Base-by-base conservation (phyloP, 2,113 vertebrate species). In the Periophthalmodon schlosseri region DNA sequence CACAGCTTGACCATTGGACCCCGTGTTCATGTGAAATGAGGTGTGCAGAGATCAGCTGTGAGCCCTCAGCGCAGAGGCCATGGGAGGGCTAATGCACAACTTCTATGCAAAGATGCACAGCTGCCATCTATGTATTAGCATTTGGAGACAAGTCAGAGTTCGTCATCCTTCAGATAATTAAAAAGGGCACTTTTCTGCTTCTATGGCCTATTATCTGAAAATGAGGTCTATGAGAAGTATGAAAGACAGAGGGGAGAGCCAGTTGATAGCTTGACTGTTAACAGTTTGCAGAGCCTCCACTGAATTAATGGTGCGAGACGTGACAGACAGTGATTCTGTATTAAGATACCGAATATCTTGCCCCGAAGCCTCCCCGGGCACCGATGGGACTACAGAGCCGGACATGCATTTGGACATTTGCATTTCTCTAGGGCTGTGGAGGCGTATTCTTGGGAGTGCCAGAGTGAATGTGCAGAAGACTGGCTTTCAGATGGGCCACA, bases 31-130 rank as follows among this genome's bases (percentile, higher is more conserved):
- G 60, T 87, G 74, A 90, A 89, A 91, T 88, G 87, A 87, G 78
- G 86, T 91, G 86, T 88, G 80, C 81, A 86, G 69, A 80, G 86
- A 90, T 89, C 88, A 85, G 80, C 88, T 87, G 82, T 82, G 76
- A 88, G 77, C 84, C 83, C 78, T 82, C 77, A 81, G 73, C 82
- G 71, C 80, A 83, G 75, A 86, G 86, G 86, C 87, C 87, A 89
- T 84, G 81, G 82, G 68, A 88, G 79, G 88, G 79, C 63, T 76
- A 84, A 81, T 84, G 70, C 33, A 78, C 69, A 49, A 50, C 60
- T 69, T 47, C 81, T 74, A 81, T 88, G 87, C 87, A 88, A 86
- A 81, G 83, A 91, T 86, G 65, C 83, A 81, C 84, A 86, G 80
- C 83, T 87, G 83, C 77, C 39, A 75, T 83, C 75, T 70, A 74